These are phyloP conservation scores for Petrolisthes manimaculis DNA, from an alignment of 2,888 invertebrate genomes.

Conservation along the genomic window DNA sequence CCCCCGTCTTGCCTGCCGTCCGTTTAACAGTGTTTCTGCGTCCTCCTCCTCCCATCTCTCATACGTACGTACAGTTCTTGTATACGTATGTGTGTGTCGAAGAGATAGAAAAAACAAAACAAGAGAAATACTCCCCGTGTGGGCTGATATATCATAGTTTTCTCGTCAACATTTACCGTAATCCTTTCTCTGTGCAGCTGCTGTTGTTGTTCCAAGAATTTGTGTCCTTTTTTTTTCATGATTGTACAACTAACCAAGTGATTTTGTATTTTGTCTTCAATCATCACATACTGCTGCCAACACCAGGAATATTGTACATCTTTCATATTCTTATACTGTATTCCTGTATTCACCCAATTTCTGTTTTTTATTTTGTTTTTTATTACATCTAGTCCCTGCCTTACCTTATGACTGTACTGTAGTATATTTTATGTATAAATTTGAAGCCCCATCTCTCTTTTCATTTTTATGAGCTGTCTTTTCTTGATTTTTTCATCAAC, in stretches of 20 bases:
- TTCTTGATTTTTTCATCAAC: too few relatives aligned
- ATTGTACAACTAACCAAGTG: conserved; percentile 6
- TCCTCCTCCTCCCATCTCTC: conserved; percentile 66
- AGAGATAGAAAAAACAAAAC: neutral
- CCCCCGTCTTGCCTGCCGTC: conserved; percentile 66
- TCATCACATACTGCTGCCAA: neutral
- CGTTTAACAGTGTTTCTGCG: conserved; percentile 65
- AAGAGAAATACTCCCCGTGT: conserved; percentile 23
- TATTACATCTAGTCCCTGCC: too few relatives aligned
- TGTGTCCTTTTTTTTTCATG: neutral
- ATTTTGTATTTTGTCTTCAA: neutral
- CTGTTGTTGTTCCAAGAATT: conserved; percentile 19
- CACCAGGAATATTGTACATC: too few relatives aligned
- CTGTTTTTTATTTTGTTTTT: too few relatives aligned
- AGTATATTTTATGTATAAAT: too few relatives aligned
- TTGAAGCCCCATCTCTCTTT: too few relatives aligned
- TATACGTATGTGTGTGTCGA: conserved; percentile 51
- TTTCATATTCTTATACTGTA: too few relatives aligned
- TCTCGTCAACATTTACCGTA: conserved; percentile 17
- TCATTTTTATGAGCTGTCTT: too few relatives aligned
- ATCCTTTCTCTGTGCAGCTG: conserved; percentile 54
- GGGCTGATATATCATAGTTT: conserved; percentile 39
- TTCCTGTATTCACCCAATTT: too few relatives aligned
- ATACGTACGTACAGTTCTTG: conserved; percentile 63
- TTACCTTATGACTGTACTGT: too few relatives aligned